Conservation (phyloP, 2,888 invertebrate genomes). For the Deilephila elpenor region DNA sequence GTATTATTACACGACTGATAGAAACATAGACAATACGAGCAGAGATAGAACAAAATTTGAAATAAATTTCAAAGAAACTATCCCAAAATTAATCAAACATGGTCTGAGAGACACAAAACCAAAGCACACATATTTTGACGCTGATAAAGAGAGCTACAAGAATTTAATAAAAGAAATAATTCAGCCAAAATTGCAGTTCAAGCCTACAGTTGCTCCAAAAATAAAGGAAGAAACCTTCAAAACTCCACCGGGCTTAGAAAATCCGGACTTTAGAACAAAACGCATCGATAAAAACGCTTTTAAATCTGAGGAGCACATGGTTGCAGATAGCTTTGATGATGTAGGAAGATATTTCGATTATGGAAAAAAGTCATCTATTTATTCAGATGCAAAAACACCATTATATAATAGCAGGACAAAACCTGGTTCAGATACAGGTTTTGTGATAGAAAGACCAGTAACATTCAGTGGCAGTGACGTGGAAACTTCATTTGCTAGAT, state of each 20-base stretch:
- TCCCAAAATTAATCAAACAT: conserved; percentile 25
- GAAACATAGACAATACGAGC: conserved; percentile 37
- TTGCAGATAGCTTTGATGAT: conserved; percentile 32
- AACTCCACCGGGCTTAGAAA: conserved; percentile 59
- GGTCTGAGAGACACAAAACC: conserved; percentile 31
- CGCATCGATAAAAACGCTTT: conserved; percentile 50
- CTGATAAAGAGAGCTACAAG: conserved; percentile 34
- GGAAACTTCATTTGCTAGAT: conserved; percentile 68
- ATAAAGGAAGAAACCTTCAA: conserved; percentile 49
- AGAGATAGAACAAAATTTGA: conserved; percentile 32
- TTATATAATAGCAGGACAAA: conserved; percentile 37
- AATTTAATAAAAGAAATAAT: conserved; percentile 32
- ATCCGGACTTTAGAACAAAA: conserved; percentile 66
- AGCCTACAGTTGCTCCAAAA: conserved; percentile 29
- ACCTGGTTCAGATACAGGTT: conserved; percentile 28
- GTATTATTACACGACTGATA: conserved; percentile 61
- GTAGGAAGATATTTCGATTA: background rate
- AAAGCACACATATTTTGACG: conserved; percentile 30
- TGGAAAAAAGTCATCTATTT: conserved; percentile 45
- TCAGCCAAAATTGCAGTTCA: conserved; percentile 24
- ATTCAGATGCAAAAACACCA: conserved; percentile 44
- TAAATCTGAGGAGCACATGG: conserved; percentile 33
- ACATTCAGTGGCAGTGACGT: conserved; percentile 44
- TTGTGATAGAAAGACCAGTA: conserved; percentile 33
- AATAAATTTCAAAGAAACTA: conserved; percentile 26